Evolutionary conservation across 2,888 invertebrate genomes (phyloP).

Genomic region (Fragum whitleyi): DNA sequence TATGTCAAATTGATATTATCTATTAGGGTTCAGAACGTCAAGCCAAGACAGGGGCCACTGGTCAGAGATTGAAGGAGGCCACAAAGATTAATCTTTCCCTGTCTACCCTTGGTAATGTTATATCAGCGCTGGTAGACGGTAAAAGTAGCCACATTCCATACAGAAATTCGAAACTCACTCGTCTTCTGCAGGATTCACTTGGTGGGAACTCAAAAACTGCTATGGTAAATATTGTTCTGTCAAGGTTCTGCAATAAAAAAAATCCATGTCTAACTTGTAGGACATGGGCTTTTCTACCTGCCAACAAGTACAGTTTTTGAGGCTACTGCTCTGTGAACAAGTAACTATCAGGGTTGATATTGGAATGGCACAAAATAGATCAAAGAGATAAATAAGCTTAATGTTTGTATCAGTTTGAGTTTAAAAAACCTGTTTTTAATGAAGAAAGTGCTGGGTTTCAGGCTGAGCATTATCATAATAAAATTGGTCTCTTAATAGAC

Average conservation of each 20-base stretch:
- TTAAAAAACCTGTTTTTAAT: too few relatives aligned
- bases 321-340: too few relatives aligned
- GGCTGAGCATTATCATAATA: too few relatives aligned
- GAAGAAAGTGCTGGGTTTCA: too few relatives aligned
- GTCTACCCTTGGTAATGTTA: slow-evolving; percentile 98
- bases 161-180: slow-evolving; percentile 97
- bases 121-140: slow-evolving; percentile 98
- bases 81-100: slow-evolving; percentile 99
- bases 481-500: too few relatives aligned
- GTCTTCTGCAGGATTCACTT: slow-evolving; percentile 95
- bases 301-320: too few relatives aligned
- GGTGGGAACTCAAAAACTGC: slow-evolving; percentile 92
- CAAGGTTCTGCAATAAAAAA: not conserved
- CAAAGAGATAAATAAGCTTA: too few relatives aligned
- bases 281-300: too few relatives aligned
- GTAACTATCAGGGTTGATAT: too few relatives aligned
- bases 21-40: slow-evolving; percentile 97
- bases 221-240: slow-evolving; percentile 86
- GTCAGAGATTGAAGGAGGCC: slow-evolving; percentile 96
- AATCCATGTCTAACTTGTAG: not conserved
- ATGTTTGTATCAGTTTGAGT: too few relatives aligned
- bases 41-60: slow-evolving; percentile 97
- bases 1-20: too few relatives aligned
- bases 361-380: too few relatives aligned
- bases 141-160: slow-evolving; percentile 99